phyloP scores from a whole-genome alignment of 2,888 invertebrate species.

The Zaprionus lineosus region DNA sequence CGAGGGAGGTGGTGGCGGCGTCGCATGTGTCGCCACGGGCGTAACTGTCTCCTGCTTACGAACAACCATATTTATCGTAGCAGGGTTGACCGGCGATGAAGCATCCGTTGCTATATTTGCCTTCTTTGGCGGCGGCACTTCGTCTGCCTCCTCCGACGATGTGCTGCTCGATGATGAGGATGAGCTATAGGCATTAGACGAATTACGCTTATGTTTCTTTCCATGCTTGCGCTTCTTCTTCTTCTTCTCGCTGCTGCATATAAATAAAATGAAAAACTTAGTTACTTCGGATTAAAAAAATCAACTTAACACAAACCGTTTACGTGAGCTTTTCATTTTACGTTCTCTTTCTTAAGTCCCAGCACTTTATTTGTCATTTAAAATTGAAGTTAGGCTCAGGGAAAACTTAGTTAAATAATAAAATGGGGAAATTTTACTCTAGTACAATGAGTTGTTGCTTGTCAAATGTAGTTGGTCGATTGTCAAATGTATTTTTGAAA shows the following conservation, averaged over 20 bases:
- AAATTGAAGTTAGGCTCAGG: constrained; percentile 52
- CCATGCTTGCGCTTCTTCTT: constrained; percentile 83
- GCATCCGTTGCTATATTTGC: constrained; percentile 20
- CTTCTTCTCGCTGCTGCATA: constrained; percentile 82
- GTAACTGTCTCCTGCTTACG: constrained; percentile 61
- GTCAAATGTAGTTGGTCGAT: too few relatives aligned
- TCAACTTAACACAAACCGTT: background rate
- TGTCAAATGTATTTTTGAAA: too few relatives aligned
- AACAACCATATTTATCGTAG: constrained; percentile 87
- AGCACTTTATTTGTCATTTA: background rate
- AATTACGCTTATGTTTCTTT: constrained; percentile 83
- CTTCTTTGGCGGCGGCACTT: constrained; percentile 50
- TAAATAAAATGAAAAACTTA: background rate
- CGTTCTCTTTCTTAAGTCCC: background rate
- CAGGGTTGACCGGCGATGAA: constrained; percentile 72
- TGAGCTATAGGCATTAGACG: constrained; percentile 49
- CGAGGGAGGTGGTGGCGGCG: constrained; percentile 57
- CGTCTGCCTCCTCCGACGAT: constrained; percentile 68
- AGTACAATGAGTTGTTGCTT: too few relatives aligned
- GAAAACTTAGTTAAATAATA: constrained; percentile 49
- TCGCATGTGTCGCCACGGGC: constrained; percentile 78
- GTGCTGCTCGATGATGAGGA: constrained; percentile 69
- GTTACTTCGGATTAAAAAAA: background rate
- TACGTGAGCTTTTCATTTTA: background rate
- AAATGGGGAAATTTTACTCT: too few relatives aligned